Conservation (phyloP, 2,113 vertebrate genomes). For the Upupa epops region DNA sequence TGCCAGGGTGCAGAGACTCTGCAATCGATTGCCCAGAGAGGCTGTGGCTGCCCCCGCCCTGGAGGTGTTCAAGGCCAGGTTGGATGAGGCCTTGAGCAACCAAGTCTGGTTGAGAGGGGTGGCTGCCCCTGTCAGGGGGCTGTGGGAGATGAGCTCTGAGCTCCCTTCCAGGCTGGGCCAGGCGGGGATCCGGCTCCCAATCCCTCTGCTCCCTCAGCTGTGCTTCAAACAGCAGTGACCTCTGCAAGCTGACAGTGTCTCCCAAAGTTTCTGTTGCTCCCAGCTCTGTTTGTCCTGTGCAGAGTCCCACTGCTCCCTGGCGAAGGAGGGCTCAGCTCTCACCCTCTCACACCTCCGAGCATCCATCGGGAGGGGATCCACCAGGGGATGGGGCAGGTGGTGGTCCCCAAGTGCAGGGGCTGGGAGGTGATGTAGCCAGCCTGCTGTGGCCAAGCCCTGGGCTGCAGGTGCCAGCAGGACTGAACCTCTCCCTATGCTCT, state of each 20-base stretch:
- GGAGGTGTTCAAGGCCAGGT: too few species aligned
- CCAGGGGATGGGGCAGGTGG: fast-evolving
- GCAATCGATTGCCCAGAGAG: too few species aligned
- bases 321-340: background rate
- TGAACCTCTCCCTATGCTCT: background rate
- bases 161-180: too few species aligned
- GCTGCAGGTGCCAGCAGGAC: background rate
- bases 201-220: background rate
- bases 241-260: background rate
- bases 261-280: background rate
- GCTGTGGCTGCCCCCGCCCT: too few species aligned
- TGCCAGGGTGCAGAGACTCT: too few species aligned
- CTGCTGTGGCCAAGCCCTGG: background rate
- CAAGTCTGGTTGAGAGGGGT: too few species aligned
- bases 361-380: fast-evolving
- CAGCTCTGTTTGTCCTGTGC: background rate
- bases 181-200: background rate
- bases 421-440: background rate
- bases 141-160: too few species aligned
- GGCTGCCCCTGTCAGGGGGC: too few species aligned
- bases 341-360: background rate
- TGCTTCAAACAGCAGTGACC: background rate
- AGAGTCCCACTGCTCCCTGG: background rate
- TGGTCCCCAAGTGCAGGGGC: fast-evolving
- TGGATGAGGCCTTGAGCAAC: too few species aligned